These are phyloP conservation scores for Sebastes fasciatus DNA, from an alignment of 2,113 vertebrate species.

Conservation along the genomic window DNA sequence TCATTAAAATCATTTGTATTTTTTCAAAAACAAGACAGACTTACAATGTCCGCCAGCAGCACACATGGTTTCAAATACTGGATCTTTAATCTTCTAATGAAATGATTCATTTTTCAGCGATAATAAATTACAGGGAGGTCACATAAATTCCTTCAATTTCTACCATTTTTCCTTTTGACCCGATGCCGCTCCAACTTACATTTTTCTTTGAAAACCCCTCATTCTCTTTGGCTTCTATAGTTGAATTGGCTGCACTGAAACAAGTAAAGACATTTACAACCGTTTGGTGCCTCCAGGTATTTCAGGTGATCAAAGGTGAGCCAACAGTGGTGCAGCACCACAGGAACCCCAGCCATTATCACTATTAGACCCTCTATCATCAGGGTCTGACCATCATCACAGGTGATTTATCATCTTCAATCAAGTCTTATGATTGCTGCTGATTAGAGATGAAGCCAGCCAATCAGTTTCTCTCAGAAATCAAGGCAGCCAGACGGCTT, in stretches of 20 bases:
- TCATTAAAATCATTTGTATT: not conserved
- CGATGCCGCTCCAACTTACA: not conserved
- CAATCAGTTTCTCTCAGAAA: conserved; percentile 68
- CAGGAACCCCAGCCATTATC: conserved; percentile 46
- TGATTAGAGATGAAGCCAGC: conserved; percentile 60
- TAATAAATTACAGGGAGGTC: conserved; percentile 16
- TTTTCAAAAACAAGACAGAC: not conserved
- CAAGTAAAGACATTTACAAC: conserved; percentile 19
- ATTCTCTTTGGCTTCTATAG: conserved; percentile 8
- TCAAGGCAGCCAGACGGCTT: conserved; percentile 42
- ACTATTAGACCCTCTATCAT: conserved; percentile 48
- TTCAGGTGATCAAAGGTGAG: conserved; percentile 56
- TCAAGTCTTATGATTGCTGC: conserved; percentile 67
- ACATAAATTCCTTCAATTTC: not conserved
- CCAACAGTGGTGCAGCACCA: conserved; percentile 17
- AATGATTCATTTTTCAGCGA: not conserved
- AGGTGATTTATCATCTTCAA: conserved; percentile 68
- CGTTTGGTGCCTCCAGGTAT: not conserved
- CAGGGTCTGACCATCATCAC: conserved; percentile 58
- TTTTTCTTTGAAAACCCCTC: not conserved
- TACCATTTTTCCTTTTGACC: conserved; percentile 10
- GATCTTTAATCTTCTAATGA: not conserved
- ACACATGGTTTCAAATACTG: not conserved
- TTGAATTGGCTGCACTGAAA: conserved; percentile 15
- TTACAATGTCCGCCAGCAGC: not conserved